A percentile compares a stretch with the other conserved stretches of the same genome.
phyloP scores from a whole-genome alignment of 2,888 invertebrate species.

The Rhamphomyia laevipes region DNA sequence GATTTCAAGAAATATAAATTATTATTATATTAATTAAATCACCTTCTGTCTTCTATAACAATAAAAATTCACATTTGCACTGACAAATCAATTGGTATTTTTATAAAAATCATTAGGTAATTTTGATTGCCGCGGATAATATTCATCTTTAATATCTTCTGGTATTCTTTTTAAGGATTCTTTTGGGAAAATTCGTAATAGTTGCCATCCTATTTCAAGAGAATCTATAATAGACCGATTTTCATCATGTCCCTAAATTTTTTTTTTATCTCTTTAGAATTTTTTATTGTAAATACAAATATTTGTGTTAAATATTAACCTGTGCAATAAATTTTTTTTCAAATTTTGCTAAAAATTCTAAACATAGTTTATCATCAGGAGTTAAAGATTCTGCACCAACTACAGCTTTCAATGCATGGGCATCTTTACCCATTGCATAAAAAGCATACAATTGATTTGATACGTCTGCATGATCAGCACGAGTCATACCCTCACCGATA shows the following conservation, averaged over 20 bases:
- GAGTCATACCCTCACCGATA: slow-evolving; percentile 94
- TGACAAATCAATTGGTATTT: too few species aligned
- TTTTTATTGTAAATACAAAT: background rate
- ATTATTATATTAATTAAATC: too few species aligned
- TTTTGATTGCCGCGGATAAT: background rate
- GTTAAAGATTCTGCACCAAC: slow-evolving; percentile 95
- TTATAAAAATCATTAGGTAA: too few species aligned
- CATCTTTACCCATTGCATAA: slow-evolving; percentile 97
- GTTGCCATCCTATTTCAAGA: slow-evolving; percentile 93
- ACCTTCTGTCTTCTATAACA: too few species aligned
- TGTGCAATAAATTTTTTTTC: slow-evolving; percentile 97
- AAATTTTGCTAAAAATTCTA: slow-evolving; percentile 93
- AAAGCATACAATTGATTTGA: slow-evolving; percentile 98
- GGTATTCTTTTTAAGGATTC: slow-evolving; percentile 98
- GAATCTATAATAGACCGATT: slow-evolving; percentile 96
- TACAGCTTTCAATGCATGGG: slow-evolving; percentile 96
- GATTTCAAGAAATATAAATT: too few species aligned
- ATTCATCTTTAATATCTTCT: slow-evolving; percentile 24
- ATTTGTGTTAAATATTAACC: slow-evolving; percentile 24
- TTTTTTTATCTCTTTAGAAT: too few species aligned
- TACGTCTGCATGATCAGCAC: slow-evolving; percentile 95
- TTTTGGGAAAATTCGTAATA: slow-evolving; percentile 97
- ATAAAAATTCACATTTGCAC: too few species aligned
- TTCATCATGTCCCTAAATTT: slow-evolving; percentile 80
- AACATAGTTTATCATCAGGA: slow-evolving; percentile 87